Conservation (phyloP, 1,140 invertebrate genomes). For the Hypsibius dujardini region DNA sequence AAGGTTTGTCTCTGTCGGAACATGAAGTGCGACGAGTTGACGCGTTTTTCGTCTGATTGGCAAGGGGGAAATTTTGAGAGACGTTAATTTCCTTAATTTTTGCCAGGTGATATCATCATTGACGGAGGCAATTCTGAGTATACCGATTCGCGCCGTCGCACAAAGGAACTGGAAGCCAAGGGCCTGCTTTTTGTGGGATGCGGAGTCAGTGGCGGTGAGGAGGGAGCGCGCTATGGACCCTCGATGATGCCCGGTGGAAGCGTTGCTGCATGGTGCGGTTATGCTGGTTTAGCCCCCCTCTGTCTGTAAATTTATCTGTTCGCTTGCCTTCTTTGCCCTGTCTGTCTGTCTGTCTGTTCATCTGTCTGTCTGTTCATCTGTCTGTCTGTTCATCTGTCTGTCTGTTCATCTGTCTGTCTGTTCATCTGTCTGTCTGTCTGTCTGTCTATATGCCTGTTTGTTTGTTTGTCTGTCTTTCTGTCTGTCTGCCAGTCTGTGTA, state of each 20-base stretch:
- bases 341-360: no score
- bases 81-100: constrained; percentile 2
- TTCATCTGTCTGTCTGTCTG: no score
- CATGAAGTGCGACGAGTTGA: neutral
- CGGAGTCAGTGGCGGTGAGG: constrained; percentile 95
- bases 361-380: no score
- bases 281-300: neutral
- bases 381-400: neutral
- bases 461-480: no score
- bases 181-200: constrained; percentile 81
- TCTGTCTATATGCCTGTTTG: no score
- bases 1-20: constrained; percentile 31
- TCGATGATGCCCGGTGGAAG: constrained; percentile 97
- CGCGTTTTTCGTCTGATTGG: no score
- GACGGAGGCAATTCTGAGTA: constrained; percentile 99
- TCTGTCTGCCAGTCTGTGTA: no score
- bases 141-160: constrained; percentile 68
- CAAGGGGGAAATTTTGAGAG: no score
- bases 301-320: no score
- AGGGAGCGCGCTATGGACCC: constrained; percentile 88
- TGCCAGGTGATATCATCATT: constrained; percentile 81
- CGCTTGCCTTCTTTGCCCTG: neutral
- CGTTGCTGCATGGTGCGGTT: constrained; percentile 55
- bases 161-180: constrained; percentile 52
- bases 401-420: no score